Base-by-base conservation (phyloP, 1,140 invertebrate genomes). In the Drosophila azteca region DNA sequence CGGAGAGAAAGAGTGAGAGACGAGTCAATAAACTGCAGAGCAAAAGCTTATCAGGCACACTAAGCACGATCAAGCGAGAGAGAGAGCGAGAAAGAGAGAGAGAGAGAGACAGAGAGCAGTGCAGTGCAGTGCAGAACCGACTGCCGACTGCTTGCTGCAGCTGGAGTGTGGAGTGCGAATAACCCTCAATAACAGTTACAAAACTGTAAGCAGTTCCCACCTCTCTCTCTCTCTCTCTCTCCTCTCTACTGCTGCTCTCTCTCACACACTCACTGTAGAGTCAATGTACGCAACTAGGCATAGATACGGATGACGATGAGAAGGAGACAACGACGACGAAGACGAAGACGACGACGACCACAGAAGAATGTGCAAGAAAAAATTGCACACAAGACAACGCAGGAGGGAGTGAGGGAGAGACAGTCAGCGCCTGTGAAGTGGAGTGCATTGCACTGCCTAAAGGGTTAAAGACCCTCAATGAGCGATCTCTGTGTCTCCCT, bases 111-210 rank as follows among this genome's bases (percentile, higher is more conserved):
- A 20, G 0, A 22, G 17, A 15, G 31, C 17, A 50, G 31, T 15
- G 48, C 3, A 35, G 31, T 9, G 35, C 15, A 39, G 24, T n/a
- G 61, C 48, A 75, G 61, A 67, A 59, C 49, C 67, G 51, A 61
- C 31, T 4, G 31, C 31, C 31, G 55, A 67, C 62, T 66, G 31
- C 31, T 9, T 52, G 58, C 63, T 75, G 69, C 71, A 77, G 58
- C 72, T 67, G 39, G 39, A 70, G 61, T 67, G 61, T 67, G 35
- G 54, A 75, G 69, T 85, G 82, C 82, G 66, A 79, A 88, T 88
- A 88, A 77, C 83, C 83, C 83, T 88, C 79, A 88, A 85, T 77
- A 85, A 90, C 85, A 85, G 85, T 90, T 90, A 90, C 85, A 90
- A 90, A 90, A 90, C 85, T 90, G 85, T 90, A 85, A 76, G 83